phyloP scores from a whole-genome alignment of 2,888 invertebrate species.

The Noctua fimbriata region DNA sequence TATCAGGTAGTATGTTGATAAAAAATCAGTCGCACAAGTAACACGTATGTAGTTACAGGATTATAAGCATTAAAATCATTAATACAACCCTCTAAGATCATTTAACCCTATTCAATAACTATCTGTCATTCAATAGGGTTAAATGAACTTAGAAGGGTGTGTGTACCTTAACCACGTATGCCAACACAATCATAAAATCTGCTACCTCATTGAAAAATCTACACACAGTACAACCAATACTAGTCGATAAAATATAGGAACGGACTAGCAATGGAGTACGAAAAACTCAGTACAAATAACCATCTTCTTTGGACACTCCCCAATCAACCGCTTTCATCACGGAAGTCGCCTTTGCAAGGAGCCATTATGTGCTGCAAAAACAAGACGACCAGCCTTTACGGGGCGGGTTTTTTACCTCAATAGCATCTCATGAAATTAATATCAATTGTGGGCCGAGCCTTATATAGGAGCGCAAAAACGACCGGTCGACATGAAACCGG shows the following conservation, averaged over 20 bases:
- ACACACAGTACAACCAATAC: conserved; percentile 11
- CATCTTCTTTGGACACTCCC: conserved; percentile 45
- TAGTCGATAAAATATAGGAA: conserved; percentile 25
- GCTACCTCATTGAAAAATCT: conserved; percentile 13
- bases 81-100: no score
- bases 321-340: conserved; percentile 59
- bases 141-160: no score
- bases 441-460: conserved; percentile 81
- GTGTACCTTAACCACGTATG: neutral
- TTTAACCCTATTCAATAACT: no score
- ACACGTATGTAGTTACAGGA: no score
- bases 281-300: conserved; percentile 51
- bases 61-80: no score
- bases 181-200: neutral
- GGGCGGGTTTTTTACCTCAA: conserved; percentile 75
- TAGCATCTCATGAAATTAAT: conserved; percentile 85
- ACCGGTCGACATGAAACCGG: conserved; percentile 51
- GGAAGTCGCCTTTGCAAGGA: conserved; percentile 48
- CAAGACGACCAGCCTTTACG: conserved; percentile 32
- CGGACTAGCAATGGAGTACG: conserved; percentile 6
- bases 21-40: no score
- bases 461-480: conserved; percentile 71
- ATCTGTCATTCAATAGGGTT: no score
- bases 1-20: no score
- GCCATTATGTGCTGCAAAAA: conserved; percentile 60